Conservation (phyloP, 2,797 vertebrate genomes). For the Hylomyscus alleni region DNA sequence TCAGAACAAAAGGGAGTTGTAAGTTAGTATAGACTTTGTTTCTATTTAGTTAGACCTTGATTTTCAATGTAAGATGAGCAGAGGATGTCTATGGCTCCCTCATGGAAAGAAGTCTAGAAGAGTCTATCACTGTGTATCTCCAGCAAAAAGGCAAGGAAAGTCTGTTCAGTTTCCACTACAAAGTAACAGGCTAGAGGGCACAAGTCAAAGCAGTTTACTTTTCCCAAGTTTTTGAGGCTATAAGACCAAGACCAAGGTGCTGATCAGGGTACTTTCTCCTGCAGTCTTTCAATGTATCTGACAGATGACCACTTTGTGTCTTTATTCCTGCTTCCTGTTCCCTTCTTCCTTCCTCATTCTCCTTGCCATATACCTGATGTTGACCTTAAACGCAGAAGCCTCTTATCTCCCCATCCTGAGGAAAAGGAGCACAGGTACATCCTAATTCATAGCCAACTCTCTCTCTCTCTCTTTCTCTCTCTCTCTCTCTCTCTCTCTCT, state of each 20-base stretch:
- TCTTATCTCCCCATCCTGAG: not conserved
- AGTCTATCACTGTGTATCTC: not conserved
- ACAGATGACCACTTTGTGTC: not conserved
- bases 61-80: not conserved
- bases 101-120: not conserved
- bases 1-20: slow-evolving; percentile 34
- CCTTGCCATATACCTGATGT: not conserved
- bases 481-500: not conserved
- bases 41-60: not conserved
- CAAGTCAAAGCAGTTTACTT: not conserved
- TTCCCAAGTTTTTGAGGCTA: not conserved
- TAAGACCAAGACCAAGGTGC: not conserved
- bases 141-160: not conserved
- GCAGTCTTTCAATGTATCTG: not conserved
- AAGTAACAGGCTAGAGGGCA: not conserved
- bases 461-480: not conserved
- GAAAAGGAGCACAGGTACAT: not conserved
- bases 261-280: not conserved
- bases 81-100: not conserved
- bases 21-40: not conserved
- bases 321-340: not conserved
- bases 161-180: not conserved
- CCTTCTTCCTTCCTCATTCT: not conserved
- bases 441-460: not conserved
- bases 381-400: not conserved